Evolutionary conservation across 2,113 vertebrate genomes (phyloP).

Genomic region (Mystacornis crossleyi): DNA sequence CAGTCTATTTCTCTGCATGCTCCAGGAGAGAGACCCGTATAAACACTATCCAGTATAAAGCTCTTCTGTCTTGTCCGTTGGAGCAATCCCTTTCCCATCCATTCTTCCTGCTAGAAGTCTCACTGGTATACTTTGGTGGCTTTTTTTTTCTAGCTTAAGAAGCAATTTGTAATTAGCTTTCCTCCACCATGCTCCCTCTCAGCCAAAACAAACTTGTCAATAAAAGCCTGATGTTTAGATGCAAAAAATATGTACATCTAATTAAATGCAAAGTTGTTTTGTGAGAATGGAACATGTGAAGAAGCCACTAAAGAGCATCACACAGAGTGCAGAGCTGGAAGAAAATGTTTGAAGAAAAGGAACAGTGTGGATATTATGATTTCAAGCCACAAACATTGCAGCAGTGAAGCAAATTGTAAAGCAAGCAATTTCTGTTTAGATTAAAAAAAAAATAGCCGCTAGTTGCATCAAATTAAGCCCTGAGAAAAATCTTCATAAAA

Average conservation of each 20-base stretch:
- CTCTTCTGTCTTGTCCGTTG: not conserved
- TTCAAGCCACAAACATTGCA: not conserved
- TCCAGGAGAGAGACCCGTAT: not conserved
- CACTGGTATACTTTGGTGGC: not conserved
- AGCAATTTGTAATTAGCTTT: constrained; percentile 28
- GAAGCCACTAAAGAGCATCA: constrained; percentile 48
- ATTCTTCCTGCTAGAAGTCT: not conserved
- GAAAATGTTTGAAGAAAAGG: constrained; percentile 18
- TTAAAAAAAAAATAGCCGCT: not conserved
- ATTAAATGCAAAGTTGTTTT: constrained; percentile 43
- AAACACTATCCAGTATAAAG: not conserved
- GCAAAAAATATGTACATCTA: constrained; percentile 39
- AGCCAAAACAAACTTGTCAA: constrained; percentile 58
- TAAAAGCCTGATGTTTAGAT: constrained; percentile 49
- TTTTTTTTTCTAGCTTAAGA: not conserved
- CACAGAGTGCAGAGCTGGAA: constrained; percentile 30
- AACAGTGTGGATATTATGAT: not conserved
- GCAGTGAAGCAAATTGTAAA: not conserved
- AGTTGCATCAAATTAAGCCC: not conserved
- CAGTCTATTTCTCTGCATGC: not conserved
- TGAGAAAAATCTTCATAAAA: constrained; percentile 28
- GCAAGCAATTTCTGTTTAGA: not conserved
- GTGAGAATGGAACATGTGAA: constrained; percentile 16
- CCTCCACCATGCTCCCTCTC: not conserved
- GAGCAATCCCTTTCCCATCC: not conserved